phyloP scores from a whole-genome alignment of 1,140 invertebrate species.

The Amyelois transitella region DNA sequence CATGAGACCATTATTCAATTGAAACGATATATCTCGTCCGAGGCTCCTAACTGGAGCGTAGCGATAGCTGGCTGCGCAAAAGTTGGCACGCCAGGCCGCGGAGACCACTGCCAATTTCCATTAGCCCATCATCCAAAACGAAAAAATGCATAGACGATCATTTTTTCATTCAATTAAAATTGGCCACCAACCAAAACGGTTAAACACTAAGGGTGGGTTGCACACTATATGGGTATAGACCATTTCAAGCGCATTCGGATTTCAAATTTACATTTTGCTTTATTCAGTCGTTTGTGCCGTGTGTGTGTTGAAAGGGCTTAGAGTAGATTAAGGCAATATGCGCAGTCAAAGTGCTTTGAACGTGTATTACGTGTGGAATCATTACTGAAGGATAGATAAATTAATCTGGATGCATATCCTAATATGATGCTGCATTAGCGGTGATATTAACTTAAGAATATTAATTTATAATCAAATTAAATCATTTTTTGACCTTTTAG shows the following conservation, averaged over 20 bases:
- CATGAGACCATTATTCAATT: slow-evolving; percentile 68
- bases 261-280: slow-evolving; percentile 4
- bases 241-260: background rate
- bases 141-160: slow-evolving; percentile 73
- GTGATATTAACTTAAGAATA: too few species aligned
- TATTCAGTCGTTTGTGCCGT: background rate
- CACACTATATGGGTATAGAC: slow-evolving; percentile 6
- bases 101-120: slow-evolving; percentile 73
- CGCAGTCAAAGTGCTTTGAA: background rate
- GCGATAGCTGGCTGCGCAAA: slow-evolving; percentile 69
- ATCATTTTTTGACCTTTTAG: too few species aligned
- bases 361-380: background rate
- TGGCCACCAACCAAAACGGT: slow-evolving; percentile 67
- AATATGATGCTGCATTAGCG: too few species aligned
- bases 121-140: slow-evolving; percentile 73
- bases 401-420: too few species aligned
- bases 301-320: background rate
- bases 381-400: background rate
- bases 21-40: slow-evolving; percentile 64
- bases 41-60: slow-evolving; percentile 56
- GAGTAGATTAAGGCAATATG: background rate
- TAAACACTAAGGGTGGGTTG: slow-evolving; percentile 33
- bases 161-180: slow-evolving; percentile 75
- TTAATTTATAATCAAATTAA: too few species aligned
- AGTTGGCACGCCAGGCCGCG: slow-evolving; percentile 64